Conservation (phyloP, 2,113 vertebrate genomes). For the Pteropus alecto region DNA sequence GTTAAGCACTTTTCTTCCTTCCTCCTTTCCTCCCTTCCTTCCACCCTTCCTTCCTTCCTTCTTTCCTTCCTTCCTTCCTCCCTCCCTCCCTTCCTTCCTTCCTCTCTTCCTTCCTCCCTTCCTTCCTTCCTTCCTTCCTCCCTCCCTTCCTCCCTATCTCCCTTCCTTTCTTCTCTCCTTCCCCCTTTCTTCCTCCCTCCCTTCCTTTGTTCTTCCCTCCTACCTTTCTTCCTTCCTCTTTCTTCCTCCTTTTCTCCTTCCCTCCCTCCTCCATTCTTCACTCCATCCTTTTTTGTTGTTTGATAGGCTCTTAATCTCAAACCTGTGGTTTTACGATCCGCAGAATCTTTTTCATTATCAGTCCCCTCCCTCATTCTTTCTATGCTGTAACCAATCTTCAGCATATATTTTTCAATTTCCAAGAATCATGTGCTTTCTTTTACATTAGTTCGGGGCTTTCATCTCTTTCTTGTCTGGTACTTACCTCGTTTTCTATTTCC, state of each 20-base stretch:
- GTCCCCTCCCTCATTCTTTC: neutral
- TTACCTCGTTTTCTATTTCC: neutral
- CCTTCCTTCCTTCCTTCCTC: fast-evolving
- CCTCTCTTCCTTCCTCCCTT: neutral
- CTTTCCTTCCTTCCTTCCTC: fast-evolving
- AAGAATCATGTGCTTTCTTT: neutral
- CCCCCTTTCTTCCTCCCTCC: fast-evolving
- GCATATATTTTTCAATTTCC: neutral
- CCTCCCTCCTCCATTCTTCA: neutral
- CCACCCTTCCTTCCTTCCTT: neutral
- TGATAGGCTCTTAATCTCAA: neutral
- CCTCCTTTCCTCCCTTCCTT: neutral
- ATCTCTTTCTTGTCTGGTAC: neutral
- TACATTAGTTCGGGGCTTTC: neutral
- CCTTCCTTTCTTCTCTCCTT: no score
- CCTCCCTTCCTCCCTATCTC: fast-evolving
- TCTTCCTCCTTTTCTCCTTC: no score
- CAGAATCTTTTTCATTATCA: neutral
- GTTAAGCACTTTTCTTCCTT: neutral
- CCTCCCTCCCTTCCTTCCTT: neutral
- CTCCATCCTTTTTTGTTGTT: neutral
- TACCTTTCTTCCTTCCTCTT: neutral
- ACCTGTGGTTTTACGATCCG: neutral
- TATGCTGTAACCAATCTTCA: neutral
- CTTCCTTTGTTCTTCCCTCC: neutral